Evolutionary conservation across 1,140 invertebrate genomes (phyloP).

Genomic region (Papilio dardanus): DNA sequence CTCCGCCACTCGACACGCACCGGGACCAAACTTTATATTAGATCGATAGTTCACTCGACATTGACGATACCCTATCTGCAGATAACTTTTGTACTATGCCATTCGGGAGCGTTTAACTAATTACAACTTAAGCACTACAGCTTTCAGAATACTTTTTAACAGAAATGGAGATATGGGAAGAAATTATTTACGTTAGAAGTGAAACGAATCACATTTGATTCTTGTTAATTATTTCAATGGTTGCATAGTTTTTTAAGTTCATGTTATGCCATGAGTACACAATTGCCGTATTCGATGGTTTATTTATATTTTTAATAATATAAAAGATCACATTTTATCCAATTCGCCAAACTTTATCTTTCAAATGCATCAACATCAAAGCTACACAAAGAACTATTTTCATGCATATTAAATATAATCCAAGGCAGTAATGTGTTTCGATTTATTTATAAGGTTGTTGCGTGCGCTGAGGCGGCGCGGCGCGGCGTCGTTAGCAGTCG

Average conservation of each 20-base stretch:
- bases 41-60: constrained; percentile 39
- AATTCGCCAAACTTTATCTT: neutral
- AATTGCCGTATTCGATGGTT: too few species aligned
- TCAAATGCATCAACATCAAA: constrained; percentile 7
- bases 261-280: too few species aligned
- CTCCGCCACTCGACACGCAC: constrained; percentile 63
- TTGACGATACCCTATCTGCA: constrained; percentile 37
- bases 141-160: neutral
- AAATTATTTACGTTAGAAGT: neutral
- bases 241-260: too few species aligned
- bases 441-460: constrained; percentile 66
- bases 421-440: constrained; percentile 56
- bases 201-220: neutral
- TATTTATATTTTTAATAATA: neutral
- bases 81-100: constrained; percentile 1
- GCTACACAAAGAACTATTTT: constrained; percentile 35
- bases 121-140: neutral
- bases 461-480: constrained; percentile 59
- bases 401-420: constrained; percentile 45
- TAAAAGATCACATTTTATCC: neutral
- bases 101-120: neutral
- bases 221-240: too few species aligned
- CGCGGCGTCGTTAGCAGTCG: constrained; percentile 67
- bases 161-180: too few species aligned
- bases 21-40: constrained; percentile 42